Conservation (phyloP, 2,113 vertebrate species). For the Heloderma charlesbogerti region DNA sequence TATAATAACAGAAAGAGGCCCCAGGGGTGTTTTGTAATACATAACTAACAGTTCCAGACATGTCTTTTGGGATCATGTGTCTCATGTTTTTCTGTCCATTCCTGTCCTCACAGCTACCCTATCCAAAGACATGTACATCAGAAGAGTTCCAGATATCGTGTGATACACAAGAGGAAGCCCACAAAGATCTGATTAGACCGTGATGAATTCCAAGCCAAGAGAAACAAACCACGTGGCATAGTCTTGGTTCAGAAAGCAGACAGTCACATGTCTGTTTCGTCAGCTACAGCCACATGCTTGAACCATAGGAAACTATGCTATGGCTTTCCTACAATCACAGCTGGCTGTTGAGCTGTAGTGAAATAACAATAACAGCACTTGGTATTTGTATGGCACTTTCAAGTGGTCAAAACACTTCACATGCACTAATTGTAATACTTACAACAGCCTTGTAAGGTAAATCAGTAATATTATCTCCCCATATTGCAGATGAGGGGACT, state of each 20-base stretch:
- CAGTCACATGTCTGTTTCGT: constrained; percentile 34
- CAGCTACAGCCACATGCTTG: background rate
- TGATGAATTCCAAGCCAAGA: constrained; percentile 45
- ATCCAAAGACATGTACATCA: constrained; percentile 40
- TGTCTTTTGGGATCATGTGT: constrained; percentile 38
- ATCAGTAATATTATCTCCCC: background rate
- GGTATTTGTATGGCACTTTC: background rate
- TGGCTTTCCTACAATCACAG: background rate
- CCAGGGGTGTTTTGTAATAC: constrained; percentile 4
- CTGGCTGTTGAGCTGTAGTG: background rate
- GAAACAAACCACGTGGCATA: constrained; percentile 48
- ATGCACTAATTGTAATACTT: background rate
- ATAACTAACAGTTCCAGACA: constrained; percentile 45
- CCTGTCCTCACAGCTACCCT: constrained; percentile 59
- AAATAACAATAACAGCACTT: background rate
- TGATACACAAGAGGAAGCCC: constrained; percentile 51
- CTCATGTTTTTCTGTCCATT: constrained; percentile 62
- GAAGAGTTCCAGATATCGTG: constrained; percentile 53
- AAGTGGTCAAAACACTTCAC: background rate
- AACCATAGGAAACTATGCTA: background rate
- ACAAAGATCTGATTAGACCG: constrained; percentile 25
- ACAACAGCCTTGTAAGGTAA: too few species aligned
- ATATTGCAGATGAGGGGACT: background rate
- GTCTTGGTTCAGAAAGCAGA: background rate
- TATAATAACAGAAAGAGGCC: constrained; percentile 10